These are phyloP conservation scores for Osmerus mordax DNA, from an alignment of 2,113 vertebrate species.

Conservation along the genomic window DNA sequence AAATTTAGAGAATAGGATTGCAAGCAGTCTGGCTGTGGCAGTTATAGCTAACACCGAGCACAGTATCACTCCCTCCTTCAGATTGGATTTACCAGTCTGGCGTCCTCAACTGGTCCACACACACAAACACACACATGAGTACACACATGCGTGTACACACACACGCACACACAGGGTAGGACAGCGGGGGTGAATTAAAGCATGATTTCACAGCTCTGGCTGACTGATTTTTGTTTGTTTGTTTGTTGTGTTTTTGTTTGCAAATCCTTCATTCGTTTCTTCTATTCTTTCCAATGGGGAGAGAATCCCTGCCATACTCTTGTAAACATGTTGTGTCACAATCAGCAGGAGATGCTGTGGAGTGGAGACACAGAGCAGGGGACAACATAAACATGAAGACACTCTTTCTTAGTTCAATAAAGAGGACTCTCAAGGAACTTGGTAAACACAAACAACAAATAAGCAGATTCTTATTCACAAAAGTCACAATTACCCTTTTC, in stretches of 20 bases:
- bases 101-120: background rate
- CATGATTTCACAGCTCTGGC: slow-evolving; percentile 38
- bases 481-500: no score
- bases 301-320: background rate
- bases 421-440: slow-evolving; percentile 14
- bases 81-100: background rate
- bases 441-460: slow-evolving; percentile 3
- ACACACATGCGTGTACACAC: background rate
- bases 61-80: slow-evolving; percentile 3
- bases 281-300: background rate
- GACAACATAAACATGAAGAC: background rate
- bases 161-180: slow-evolving; percentile 9
- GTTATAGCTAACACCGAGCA: slow-evolving; percentile 1
- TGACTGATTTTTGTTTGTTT: slow-evolving; percentile 18
- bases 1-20: no score
- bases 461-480: background rate
- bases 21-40: background rate
- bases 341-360: background rate
- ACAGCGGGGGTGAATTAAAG: slow-evolving; percentile 38
- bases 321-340: background rate
- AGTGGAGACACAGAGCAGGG: background rate
- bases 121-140: no score
- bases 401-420: slow-evolving; percentile 12
- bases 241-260: slow-evolving; percentile 39
- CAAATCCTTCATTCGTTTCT: slow-evolving; percentile 37